phyloP scores from a whole-genome alignment of 2,797 vertebrate species.

The Cetoscarus ocellatus region DNA sequence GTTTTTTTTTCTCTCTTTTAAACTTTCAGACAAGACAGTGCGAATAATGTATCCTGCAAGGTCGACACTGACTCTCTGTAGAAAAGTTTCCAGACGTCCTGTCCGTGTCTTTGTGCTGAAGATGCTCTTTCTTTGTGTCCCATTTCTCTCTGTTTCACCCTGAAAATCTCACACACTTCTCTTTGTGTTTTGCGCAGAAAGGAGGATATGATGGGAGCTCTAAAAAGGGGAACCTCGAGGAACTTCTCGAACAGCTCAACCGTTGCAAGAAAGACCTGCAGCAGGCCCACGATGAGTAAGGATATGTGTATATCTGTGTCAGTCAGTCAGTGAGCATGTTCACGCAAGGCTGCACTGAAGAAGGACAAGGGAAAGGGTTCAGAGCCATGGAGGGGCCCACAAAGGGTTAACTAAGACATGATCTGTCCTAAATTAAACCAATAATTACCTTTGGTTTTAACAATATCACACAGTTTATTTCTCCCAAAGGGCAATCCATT shows the following conservation, averaged over 20 bases:
- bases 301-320: constrained; percentile 6
- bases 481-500: too few species aligned
- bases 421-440: too few species aligned
- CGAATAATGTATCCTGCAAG: constrained; percentile 42
- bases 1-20: constrained; percentile 21
- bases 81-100: constrained; percentile 23
- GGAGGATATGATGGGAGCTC: constrained; percentile 52
- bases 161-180: neutral
- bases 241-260: constrained; percentile 85
- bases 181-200: constrained; percentile 47
- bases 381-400: too few species aligned
- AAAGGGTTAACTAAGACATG: too few species aligned
- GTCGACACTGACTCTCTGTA: constrained; percentile 25
- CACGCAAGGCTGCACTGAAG: too few species aligned
- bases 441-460: too few species aligned
- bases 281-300: constrained; percentile 89
- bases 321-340: too few species aligned
- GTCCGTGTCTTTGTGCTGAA: neutral
- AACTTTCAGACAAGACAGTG: constrained; percentile 43
- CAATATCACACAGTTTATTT: too few species aligned
- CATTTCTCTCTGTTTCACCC: constrained; percentile 3
- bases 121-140: constrained; percentile 28
- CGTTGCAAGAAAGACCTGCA: constrained; percentile 85
- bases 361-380: too few species aligned
- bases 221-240: constrained; percentile 77